Base-by-base conservation (phyloP, 2,888 invertebrate genomes). In the Phaonia tiefii region DNA sequence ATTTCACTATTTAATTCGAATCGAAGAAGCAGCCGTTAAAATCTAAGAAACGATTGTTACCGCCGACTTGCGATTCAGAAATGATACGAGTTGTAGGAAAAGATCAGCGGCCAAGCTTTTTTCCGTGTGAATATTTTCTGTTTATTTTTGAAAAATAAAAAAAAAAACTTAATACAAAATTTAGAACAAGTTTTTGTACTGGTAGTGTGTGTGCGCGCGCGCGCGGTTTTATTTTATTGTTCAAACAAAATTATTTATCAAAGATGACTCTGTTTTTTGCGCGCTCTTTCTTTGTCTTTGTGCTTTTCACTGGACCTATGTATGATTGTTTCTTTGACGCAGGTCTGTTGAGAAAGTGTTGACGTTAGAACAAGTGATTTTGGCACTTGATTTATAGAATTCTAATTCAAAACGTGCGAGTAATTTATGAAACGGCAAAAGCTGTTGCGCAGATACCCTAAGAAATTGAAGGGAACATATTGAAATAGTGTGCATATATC, bases 151-250 rank as follows among this genome's bases (percentile, higher is more conserved):
- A 1, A 51, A 37, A 63, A 66, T 54, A n/a, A n/a, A n/a, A n/a
- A n/a, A n/a, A n/a, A n/a, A n/a, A n/a, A n/a, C n/a, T n/a, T n/a
- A 56, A 70, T 72, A 66, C 20, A 69, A 58, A 79, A 80, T 80
- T 80, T 66, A 73, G 78, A 83, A 83, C 82, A 79, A 76, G 83
- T 83, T 83, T 83, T 77, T 46, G 42, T 66, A 15, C 37, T 26
- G 15, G 37, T 42, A 8, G 15, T 39, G 13, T 39, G 15, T 39
- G 3, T 60, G 37, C 42, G 7, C 37, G n/a, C n/a, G n/a, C n/a
- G n/a, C n/a, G n/a, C n/a, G n/a, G n/a, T n/a, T n/a, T n/a, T 42
- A 42, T 63, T 63, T 54, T 54, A 13, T 49, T 22, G 54, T 22
- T 63, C 0, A 63, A 63, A 54, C 42, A 42, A 63, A 42, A 13